A percentile compares a stretch with the other conserved stretches of the same genome.
These are phyloP conservation scores for Triplophysa rosa DNA, from an alignment of 2,113 vertebrate species.

Conservation along the genomic window DNA sequence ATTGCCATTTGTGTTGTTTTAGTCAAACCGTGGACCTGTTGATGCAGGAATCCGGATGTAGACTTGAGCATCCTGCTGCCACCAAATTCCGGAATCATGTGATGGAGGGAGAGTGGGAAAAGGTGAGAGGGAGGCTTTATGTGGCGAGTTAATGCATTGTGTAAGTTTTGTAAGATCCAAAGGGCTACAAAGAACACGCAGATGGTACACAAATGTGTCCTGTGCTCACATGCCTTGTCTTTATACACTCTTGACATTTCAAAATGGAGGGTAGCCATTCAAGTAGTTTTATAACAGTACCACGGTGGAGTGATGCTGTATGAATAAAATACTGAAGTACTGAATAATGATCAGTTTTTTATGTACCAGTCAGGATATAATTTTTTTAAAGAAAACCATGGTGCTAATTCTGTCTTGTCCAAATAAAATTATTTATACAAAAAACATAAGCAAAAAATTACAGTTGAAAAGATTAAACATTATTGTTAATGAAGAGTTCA, in stretches of 20 bases:
- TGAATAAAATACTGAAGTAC: neutral
- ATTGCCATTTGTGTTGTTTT: constrained; percentile 39
- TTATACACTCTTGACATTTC: neutral
- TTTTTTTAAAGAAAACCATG: neutral
- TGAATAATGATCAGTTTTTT: neutral
- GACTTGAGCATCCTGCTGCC: constrained; percentile 95
- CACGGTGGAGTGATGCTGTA: neutral
- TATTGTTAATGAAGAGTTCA: no score
- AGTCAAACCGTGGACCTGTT: constrained; percentile 98
- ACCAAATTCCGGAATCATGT: constrained; percentile 98
- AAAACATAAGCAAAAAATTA: no score
- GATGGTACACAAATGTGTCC: neutral
- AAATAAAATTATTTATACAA: no score
- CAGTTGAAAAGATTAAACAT: no score
- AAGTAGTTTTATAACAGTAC: neutral
- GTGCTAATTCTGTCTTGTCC: neutral
- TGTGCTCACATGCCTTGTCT: no score
- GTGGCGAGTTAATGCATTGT: neutral
- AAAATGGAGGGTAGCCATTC: no score
- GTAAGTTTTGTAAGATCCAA: no score
- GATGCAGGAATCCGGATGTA: constrained; percentile 98
- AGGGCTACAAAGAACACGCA: no score
- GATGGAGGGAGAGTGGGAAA: constrained; percentile 98
- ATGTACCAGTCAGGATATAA: neutral
- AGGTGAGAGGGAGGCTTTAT: constrained; percentile 75